Evolutionary conservation across 2,797 vertebrate genomes (phyloP).

Genomic region (Dipus sagitta): DNA sequence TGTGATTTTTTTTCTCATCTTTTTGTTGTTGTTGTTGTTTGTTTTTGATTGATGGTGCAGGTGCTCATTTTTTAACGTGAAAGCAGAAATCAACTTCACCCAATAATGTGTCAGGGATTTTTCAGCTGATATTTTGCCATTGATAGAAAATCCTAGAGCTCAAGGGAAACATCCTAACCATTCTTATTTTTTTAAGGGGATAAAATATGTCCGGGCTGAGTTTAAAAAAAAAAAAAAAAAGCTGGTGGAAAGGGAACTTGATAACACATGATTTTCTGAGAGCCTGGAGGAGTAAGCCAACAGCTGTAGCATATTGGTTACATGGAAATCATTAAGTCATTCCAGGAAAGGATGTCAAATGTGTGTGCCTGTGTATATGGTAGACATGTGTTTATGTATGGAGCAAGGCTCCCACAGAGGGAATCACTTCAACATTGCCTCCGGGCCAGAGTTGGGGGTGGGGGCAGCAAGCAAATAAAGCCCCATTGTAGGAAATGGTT

Average conservation of each 20-base stretch:
- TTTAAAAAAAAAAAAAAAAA: background rate
- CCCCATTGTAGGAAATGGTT: background rate
- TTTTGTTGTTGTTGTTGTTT: background rate
- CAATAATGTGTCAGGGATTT: background rate
- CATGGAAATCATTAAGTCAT: slow-evolving; percentile 84
- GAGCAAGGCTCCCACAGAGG: slow-evolving; percentile 12
- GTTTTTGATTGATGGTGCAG: background rate
- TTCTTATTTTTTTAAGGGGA: background rate
- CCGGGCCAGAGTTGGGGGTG: background rate
- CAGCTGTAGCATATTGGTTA: slow-evolving; percentile 85
- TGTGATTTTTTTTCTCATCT: background rate
- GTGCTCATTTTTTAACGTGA: slow-evolving; percentile 6
- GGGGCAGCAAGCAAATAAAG: background rate
- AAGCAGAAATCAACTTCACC: background rate
- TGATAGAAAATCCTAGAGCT: background rate
- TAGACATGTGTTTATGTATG: slow-evolving; percentile 60
- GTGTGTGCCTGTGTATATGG: slow-evolving; percentile 44
- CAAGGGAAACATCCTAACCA: background rate
- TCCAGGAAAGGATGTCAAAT: slow-evolving; percentile 81
- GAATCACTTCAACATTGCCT: slow-evolving; percentile 54
- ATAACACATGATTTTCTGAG: slow-evolving; percentile 86
- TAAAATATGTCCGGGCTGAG: background rate
- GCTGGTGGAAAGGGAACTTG: slow-evolving; percentile 62
- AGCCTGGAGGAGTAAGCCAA: slow-evolving; percentile 75
- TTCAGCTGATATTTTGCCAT: background rate